Conservation (phyloP, 2,113 vertebrate species). For the Camelus dromedarius region DNA sequence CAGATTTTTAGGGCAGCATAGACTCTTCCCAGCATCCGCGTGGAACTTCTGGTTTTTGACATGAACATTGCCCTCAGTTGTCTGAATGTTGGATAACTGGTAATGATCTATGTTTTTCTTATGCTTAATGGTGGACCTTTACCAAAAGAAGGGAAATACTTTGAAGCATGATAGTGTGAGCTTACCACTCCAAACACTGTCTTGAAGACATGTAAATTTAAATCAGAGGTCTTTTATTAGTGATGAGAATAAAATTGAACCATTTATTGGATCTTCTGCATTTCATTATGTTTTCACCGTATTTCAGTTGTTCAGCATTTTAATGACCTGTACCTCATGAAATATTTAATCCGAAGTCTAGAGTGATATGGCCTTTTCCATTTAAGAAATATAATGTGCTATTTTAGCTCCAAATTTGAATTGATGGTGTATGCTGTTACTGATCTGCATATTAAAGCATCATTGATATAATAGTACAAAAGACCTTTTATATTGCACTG, state of each 20-base stretch:
- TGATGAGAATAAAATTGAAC: not conserved
- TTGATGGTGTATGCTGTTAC: not conserved
- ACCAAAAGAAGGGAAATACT: not conserved
- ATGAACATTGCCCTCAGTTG: not conserved
- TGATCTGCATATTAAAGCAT: conserved; percentile 52
- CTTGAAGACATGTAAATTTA: not conserved
- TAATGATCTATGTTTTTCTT: not conserved
- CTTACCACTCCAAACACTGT: not conserved
- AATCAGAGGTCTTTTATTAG: not conserved
- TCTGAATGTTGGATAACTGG: not conserved
- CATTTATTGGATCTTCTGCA: not conserved
- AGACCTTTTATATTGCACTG: not conserved
- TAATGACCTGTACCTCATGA: not conserved
- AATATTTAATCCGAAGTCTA: not conserved
- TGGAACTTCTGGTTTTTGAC: not conserved
- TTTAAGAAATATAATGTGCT: not conserved
- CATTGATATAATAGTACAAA: conserved; percentile 51
- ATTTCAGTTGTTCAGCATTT: not conserved
- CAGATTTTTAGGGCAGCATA: not conserved
- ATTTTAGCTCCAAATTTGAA: not conserved
- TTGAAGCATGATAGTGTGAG: not conserved
- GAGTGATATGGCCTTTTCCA: not conserved
- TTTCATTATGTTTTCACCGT: not conserved
- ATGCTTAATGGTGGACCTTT: not conserved
- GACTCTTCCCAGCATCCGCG: not conserved